Conservation (phyloP, 2,113 vertebrate genomes). For the Forbesichthys agassizii region DNA sequence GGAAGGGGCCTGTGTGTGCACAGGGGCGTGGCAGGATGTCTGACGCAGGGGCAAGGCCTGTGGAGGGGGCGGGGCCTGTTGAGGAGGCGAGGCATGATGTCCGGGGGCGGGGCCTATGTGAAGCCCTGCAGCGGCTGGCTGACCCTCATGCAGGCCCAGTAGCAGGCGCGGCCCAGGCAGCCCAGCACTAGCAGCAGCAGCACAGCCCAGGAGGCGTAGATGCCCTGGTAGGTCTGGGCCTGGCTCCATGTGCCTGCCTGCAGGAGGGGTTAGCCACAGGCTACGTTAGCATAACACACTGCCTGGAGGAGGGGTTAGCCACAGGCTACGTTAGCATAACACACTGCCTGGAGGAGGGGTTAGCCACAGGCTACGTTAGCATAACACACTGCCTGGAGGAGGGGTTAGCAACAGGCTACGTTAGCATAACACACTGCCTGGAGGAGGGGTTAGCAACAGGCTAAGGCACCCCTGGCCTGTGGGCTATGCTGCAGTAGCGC, state of each 20-base stretch:
- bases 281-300: too few species aligned
- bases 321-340: too few species aligned
- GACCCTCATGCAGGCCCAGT: slow-evolving; percentile 88
- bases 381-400: too few species aligned
- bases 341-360: slow-evolving; percentile 70
- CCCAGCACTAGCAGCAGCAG: slow-evolving; percentile 83
- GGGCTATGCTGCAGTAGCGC: too few species aligned
- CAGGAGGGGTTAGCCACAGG: not conserved
- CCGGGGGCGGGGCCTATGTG: slow-evolving; percentile 62
- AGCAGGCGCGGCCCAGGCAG: slow-evolving; percentile 85
- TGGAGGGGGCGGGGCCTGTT: slow-evolving; percentile 7
- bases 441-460: too few species aligned
- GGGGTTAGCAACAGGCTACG: too few species aligned
- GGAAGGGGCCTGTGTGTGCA: too few species aligned
- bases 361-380: too few species aligned
- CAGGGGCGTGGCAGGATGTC: too few species aligned
- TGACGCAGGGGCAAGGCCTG: not conserved
- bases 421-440: too few species aligned
- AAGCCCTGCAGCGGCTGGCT: slow-evolving; percentile 80
- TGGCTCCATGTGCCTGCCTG: slow-evolving; percentile 87
- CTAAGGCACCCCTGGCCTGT: too few species aligned
- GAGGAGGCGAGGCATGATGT: not conserved
- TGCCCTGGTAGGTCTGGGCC: slow-evolving; percentile 81
- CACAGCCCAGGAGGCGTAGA: slow-evolving; percentile 87
- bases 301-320: too few species aligned